Conservation (phyloP, 2,888 invertebrate species). For the Agonum fuliginosum region DNA sequence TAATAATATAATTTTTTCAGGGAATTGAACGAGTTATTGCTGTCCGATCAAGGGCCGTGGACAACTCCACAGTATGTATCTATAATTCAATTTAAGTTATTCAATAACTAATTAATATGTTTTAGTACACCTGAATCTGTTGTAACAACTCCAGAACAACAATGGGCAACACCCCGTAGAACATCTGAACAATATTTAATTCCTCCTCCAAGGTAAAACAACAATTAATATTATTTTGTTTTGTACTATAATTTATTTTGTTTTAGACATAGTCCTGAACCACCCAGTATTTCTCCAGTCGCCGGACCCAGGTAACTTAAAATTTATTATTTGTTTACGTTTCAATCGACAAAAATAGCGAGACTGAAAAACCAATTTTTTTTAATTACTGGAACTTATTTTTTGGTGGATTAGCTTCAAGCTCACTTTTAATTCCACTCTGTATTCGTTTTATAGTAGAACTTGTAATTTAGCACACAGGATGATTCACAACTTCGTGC, state of each 20-base stretch:
- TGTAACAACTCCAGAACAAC: conserved; percentile 56
- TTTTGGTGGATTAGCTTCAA: too few relatives aligned
- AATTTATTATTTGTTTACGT: neutral
- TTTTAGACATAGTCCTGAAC: conserved; percentile 37
- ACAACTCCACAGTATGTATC: conserved; percentile 51
- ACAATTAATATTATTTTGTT: neutral
- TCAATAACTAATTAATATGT: neutral
- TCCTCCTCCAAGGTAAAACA: conserved; percentile 46
- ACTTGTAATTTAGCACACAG: too few relatives aligned
- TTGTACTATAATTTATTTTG: neutral
- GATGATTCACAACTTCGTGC: too few relatives aligned
- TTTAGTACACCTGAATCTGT: conserved; percentile 51
- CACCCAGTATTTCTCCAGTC: neutral
- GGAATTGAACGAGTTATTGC: conserved; percentile 48
- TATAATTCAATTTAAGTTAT: neutral
- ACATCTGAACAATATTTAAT: conserved; percentile 55
- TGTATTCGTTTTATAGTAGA: too few relatives aligned
- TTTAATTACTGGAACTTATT: too few relatives aligned
- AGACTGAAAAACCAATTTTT: too few relatives aligned
- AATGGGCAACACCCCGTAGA: conserved; percentile 65
- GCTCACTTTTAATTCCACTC: too few relatives aligned
- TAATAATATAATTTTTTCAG: conserved; percentile 18
- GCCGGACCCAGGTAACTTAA: conserved; percentile 11
- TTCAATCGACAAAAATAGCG: too few relatives aligned
- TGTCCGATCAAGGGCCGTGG: conserved; percentile 51